Evolutionary conservation across 2,113 vertebrate genomes (phyloP), one percentile per base, ranked within the genome.

Genomic region (Larimichthys crocea): DNA sequence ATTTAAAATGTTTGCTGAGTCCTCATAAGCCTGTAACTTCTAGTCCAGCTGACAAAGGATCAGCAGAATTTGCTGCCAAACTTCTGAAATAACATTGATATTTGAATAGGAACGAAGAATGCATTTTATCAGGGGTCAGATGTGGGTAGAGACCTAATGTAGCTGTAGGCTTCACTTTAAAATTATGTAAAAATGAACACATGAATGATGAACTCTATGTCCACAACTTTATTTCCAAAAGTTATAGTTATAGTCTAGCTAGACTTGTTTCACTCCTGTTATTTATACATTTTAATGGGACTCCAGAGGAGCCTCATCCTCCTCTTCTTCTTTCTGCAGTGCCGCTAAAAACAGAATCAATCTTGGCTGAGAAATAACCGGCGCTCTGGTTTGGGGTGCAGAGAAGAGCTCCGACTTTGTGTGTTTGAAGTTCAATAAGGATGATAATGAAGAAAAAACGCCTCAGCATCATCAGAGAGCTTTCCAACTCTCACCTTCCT

Each of bases 401-500:
- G 44, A 44, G 53, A 44, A 22, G 4, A 26, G 20, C 17, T 59
- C 61, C 9, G 11, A 26, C 31, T 19, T 1, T 11, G 19, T n/a
- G 44, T 4, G 3, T 52, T 11, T 1, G 8, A 50, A 62, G 12
- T 10, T 29, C 56, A 29, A 40, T 69, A 9, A 40, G 8, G 35
- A 9, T 8, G 7, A 40, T 40, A 40, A 40, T 1, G 35, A 40
- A 46, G 44, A 14, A 14, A 46, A 44, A 12, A 46, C 44, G 3
- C 44, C 44, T 48, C 16, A 19, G 49, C 11, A 48, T 42, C 10
- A 5, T 57, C 1, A 50, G 5, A 64, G 63, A 11, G 11, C 29
- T 24, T 42, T 29, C 5, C 3, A 16, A 70, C 1, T 7, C 90
- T 88, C 91, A 99, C 98, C 98, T 96, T 99, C 98, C 89, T 99